Base-by-base conservation (phyloP, 2,888 invertebrate species). In the Chymomyza procnemis region DNA sequence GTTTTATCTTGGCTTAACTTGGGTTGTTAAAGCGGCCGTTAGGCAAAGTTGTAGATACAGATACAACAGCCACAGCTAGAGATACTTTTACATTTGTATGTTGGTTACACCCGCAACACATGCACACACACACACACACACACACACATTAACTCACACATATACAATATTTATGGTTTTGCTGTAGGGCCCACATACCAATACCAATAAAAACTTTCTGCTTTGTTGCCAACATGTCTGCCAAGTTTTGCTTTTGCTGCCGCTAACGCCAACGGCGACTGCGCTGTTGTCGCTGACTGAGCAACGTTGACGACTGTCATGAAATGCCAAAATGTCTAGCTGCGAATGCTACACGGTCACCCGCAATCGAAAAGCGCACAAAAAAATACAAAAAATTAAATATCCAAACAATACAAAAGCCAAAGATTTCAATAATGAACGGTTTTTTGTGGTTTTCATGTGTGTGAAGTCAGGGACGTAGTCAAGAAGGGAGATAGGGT, bases 301-400 rank as follows among this genome's bases (percentile, higher is more conserved):
- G n/a, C 76, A 80, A 72, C 74, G 78, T 79, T 74, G 84, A 81
- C 58, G 78, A 66, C 57, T 74, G 85, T 77, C 81, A 77, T 75
- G 85, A 84, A 85, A 85, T 85, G 84, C 84, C 84, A 87, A 85
- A 85, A 85, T 87, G 84, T 85, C 84, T 85, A 85, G 85, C 84
- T 81, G 73, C 80, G 72, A 75, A 74, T 75, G 75, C 78, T 76
- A 81, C 69, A 84, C 75, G 69, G 57, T 66, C 72, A 69, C 58
- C 71, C 75, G 67, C 61, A 69, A 61, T 59, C 58, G 34, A 48
- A 68, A 73, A 58, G 41, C 19, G 14, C 41, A 41, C 41, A n/a
- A 58, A 73, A 62, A 63, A 60, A 55, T 22, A 26, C 48, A 52
- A 63, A 64, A 67, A 61, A 41, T 41, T 56, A 48, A 52, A 57